Base-by-base conservation (phyloP, 2,888 invertebrate genomes). In the Phoronis australis region DNA sequence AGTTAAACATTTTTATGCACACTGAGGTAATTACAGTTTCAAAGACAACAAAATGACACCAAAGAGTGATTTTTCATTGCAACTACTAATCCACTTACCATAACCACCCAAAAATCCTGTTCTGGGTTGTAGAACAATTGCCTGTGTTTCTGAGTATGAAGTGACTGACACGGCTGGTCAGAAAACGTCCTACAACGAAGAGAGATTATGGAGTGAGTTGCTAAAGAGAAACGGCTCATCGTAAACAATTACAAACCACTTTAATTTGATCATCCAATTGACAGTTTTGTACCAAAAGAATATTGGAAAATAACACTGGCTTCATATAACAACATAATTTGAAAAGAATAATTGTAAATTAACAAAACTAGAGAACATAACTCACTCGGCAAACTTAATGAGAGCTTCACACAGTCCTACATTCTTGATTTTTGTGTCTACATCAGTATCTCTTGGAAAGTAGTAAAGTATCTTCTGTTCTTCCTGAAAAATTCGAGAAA, bases 381-480 rank as follows among this genome's bases (percentile, higher is more conserved):
- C 84, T 82, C 83, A 94, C 93, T 87, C 85, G 62, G 94, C 88
- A 79, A 97, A 97, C 75, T 91, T 89, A 42, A 94, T 87, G 47
- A 96, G 88, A 35, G 95, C 96, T 81, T 96, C 95, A 73, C 91
- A 90, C 38, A 97, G 81, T 2, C 97, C 96, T 57, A 96, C 88
- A 78, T 90, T 87, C 77, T 88, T 91, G 65, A 95, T 71, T 76
- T 92, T 88, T 4, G 84, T 84, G 75, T 94, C 91, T 21, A 85
- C 72, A 64, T 87, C 85, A 26, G 86, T 84, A 64, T 85, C 84
- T 50, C 82, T 81, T 2, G 95, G 95, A 76, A 88, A 84, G 74
- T 87, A 95, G 71, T 85, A 95, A 46, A 95, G 77, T 58, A 95
- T 86, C 75, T 91, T 90, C 67, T 92, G 87, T 52, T 88, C 82